A percentile compares a stretch with the other conserved stretches of the same genome.
Conservation (phyloP, 1,140 invertebrate genomes). For the Vanessa tameamea region DNA sequence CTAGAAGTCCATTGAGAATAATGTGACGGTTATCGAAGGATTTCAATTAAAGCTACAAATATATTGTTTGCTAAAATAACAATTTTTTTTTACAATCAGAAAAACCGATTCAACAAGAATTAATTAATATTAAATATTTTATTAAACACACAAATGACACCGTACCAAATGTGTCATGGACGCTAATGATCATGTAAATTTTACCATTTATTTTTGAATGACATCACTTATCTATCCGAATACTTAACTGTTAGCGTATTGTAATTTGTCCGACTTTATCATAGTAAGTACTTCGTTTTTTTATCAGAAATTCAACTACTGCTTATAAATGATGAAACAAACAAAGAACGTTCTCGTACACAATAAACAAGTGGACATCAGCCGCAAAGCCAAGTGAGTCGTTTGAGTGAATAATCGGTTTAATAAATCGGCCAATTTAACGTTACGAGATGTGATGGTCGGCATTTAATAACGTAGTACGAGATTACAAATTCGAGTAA, state of each 20-base stretch:
- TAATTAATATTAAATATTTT: neutral
- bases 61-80: too few relatives aligned
- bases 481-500: conserved; percentile 46
- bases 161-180: conserved; percentile 23
- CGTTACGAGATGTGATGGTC: conserved; percentile 32
- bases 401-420: conserved; percentile 7
- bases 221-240: neutral
- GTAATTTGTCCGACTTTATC: too few relatives aligned
- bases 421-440: conserved; percentile 27
- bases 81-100: too few relatives aligned
- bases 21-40: conserved; percentile 1
- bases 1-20: conserved; percentile 34
- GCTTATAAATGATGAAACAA: neutral
- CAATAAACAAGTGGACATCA: neutral
- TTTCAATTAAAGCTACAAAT: neutral
- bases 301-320: neutral
- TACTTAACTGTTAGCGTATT: neutral
- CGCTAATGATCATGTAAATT: conserved; percentile 11
- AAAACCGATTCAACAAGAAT: neutral
- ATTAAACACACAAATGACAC: neutral
- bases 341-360: conserved; percentile 32
- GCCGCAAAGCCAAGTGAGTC: neutral
- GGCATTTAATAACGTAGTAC: conserved; percentile 44
- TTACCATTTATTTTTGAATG: neutral
- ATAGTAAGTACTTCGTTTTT: neutral